These are phyloP conservation scores for Sepioteuthis lessoniana DNA, from an alignment of 2,888 invertebrate species.

Conservation along the genomic window DNA sequence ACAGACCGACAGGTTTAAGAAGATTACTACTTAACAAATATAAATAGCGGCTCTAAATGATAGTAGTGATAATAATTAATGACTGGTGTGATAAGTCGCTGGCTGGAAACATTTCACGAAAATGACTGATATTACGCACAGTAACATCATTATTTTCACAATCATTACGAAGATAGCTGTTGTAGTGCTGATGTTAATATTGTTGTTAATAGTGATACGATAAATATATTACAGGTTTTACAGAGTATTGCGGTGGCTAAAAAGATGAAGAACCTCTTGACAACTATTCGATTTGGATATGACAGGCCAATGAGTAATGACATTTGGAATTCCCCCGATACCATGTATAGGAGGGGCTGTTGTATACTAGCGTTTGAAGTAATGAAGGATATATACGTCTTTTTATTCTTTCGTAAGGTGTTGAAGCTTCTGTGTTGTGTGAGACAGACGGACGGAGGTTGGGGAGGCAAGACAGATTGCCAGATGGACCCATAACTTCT, in stretches of 20 bases:
- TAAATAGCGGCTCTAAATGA: neutral
- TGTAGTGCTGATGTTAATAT: neutral
- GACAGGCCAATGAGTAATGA: too few species aligned
- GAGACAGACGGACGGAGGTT: too few species aligned
- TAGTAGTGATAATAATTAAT: neutral
- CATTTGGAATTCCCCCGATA: too few species aligned
- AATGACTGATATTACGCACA: constrained; percentile 7
- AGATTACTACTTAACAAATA: neutral
- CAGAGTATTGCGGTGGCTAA: neutral
- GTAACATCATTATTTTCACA: neutral
- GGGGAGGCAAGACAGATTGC: too few species aligned
- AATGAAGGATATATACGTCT: too few species aligned
- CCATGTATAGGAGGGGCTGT: too few species aligned
- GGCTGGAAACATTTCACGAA: neutral
- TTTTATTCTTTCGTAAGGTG: too few species aligned
- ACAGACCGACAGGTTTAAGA: neutral
- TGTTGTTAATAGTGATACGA: neutral
- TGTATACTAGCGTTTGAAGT: too few species aligned
- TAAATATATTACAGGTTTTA: neutral
- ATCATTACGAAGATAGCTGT: neutral
- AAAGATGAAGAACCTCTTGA: neutral
- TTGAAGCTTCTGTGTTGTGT: too few species aligned
- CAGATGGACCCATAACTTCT: too few species aligned
- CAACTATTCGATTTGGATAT: neutral
- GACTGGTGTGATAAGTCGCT: neutral